Base-by-base conservation (phyloP, 2,888 invertebrate genomes). In the Willowsia nigromaculata region DNA sequence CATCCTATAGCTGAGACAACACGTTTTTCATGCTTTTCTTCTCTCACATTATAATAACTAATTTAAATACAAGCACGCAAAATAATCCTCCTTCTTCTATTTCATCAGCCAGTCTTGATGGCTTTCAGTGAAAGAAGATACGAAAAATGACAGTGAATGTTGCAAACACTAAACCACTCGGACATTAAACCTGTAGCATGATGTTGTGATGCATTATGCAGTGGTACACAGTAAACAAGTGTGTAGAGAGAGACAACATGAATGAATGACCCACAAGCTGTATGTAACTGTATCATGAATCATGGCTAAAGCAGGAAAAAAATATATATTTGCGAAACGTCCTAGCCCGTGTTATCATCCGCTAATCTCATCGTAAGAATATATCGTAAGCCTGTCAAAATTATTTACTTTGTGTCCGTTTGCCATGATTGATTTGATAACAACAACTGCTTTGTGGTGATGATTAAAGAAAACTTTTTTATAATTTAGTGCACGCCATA, bases 231-330 rank as follows among this genome's bases (percentile, higher is more conserved):
- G n/a, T 65, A 33, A 22, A 40, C 40, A 13, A 22, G 68, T n/a
- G 27, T 15, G 50, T 30, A 0, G 25, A 50, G 11, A 18, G 30
- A 47, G n/a, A n/a, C n/a, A 76, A 50, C 1, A 84, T 40, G 81
- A 87, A 81, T 87, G 87, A 87, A 81, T 87, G 87, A 87, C 87
- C 87, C 71, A 87, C 68, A 87, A 87, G 81, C 81, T 33, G 33
- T 65, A 65, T 33, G 33, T 87, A 87, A 87, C 87, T 87, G 87
- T 87, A 87, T 80, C 87, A 50, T 81, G 71, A 71, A 43, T 71
- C 27, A 81, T 56, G 30, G 40, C 18, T 40, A 11, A n/a, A n/a
- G n/a, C n/a, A 56, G n/a, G 15, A 50, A 78, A 59, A 13, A 11
- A 22, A 59, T 11, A 59, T 27, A n/a, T 33, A 53, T 83, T 68